A percentile compares a stretch with the other conserved stretches of the same genome.
phyloP scores from a whole-genome alignment of 2,113 vertebrate species.

The Cololabis saira region DNA sequence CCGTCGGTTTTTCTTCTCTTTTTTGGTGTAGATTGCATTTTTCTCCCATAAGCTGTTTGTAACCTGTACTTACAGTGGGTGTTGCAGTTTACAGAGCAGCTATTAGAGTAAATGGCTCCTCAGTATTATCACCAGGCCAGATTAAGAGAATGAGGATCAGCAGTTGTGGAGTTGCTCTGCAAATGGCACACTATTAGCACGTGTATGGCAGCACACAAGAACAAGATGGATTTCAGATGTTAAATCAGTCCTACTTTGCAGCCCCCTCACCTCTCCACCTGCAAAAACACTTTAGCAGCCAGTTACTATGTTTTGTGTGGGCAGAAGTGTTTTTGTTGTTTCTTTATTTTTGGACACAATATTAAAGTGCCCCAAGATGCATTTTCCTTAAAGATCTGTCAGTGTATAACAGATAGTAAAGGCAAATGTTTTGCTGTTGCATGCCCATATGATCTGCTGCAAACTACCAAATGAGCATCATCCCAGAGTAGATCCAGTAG shows the following conservation, averaged over 20 bases:
- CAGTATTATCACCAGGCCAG: slow-evolving; percentile 68
- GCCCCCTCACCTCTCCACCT: too few relatives aligned
- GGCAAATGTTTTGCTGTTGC: slow-evolving; percentile 1
- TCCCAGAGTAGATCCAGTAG: slow-evolving; percentile 14
- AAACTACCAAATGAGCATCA: slow-evolving; percentile 8
- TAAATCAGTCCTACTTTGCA: slow-evolving; percentile 1
- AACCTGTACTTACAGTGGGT: slow-evolving; percentile 78
- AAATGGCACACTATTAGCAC: slow-evolving; percentile 70
- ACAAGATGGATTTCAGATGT: slow-evolving; percentile 47
- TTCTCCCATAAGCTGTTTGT: slow-evolving; percentile 58
- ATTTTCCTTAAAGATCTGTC: slow-evolving; percentile 25
- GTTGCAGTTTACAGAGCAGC: slow-evolving; percentile 74
- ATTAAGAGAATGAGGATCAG: slow-evolving; percentile 73
- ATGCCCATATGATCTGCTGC: slow-evolving; percentile 15
- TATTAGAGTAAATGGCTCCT: slow-evolving; percentile 73
- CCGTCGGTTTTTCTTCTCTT: slow-evolving; percentile 10
- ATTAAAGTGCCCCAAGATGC: slow-evolving; percentile 40
- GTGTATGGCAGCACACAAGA: slow-evolving; percentile 39
- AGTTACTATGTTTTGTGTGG: slow-evolving; percentile 39
- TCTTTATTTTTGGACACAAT: slow-evolving; percentile 30
- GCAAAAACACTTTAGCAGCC: slow-evolving; percentile 9
- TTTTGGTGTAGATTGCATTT: slow-evolving; percentile 44
- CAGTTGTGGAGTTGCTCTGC: slow-evolving; percentile 64
- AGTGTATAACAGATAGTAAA: slow-evolving; percentile 9
- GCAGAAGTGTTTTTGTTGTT: slow-evolving; percentile 15